Evolutionary conservation across 2,113 vertebrate species (phyloP).

Genomic region (Oryzias woworae): DNA sequence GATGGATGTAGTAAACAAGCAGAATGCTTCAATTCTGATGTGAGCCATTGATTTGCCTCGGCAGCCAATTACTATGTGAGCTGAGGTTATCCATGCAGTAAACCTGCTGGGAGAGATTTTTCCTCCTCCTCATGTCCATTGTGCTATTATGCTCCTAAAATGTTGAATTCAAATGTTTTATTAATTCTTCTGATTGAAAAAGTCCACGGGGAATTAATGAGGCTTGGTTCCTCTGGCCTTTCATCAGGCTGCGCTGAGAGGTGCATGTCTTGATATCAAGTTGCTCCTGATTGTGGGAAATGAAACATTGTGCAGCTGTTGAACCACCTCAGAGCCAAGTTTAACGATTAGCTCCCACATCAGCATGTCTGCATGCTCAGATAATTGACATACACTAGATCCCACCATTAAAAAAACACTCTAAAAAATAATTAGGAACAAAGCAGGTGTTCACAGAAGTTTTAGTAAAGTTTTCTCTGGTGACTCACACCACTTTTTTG

Average conservation of each 20-base stretch:
- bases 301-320: slow-evolving; percentile 38
- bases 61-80: slow-evolving; percentile 61
- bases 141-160: slow-evolving; percentile 11
- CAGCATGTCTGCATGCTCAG: slow-evolving; percentile 24
- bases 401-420: slow-evolving; percentile 3
- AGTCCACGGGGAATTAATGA: slow-evolving; percentile 23
- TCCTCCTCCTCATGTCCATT: slow-evolving; percentile 4
- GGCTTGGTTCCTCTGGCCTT: slow-evolving; percentile 43
- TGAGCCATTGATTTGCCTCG: slow-evolving; percentile 65
- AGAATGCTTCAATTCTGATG: slow-evolving; percentile 73
- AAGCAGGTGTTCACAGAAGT: slow-evolving; percentile 7
- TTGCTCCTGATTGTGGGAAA: slow-evolving; percentile 69
- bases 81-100: slow-evolving; percentile 52
- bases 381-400: slow-evolving; percentile 21
- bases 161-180: slow-evolving; percentile 16
- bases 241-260: slow-evolving; percentile 56
- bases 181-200: slow-evolving; percentile 8
- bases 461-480: too few relatives aligned
- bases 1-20: slow-evolving; percentile 74
- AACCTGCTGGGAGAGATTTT: slow-evolving; percentile 21
- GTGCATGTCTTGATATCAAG: slow-evolving; percentile 62
- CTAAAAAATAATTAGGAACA: background rate
- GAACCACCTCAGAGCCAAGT: slow-evolving; percentile 26
- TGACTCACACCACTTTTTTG: too few relatives aligned
- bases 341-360: slow-evolving; percentile 41